These are phyloP conservation scores for Myiothlypis coronata DNA, from an alignment of 2,797 vertebrate species.

Conservation along the genomic window DNA sequence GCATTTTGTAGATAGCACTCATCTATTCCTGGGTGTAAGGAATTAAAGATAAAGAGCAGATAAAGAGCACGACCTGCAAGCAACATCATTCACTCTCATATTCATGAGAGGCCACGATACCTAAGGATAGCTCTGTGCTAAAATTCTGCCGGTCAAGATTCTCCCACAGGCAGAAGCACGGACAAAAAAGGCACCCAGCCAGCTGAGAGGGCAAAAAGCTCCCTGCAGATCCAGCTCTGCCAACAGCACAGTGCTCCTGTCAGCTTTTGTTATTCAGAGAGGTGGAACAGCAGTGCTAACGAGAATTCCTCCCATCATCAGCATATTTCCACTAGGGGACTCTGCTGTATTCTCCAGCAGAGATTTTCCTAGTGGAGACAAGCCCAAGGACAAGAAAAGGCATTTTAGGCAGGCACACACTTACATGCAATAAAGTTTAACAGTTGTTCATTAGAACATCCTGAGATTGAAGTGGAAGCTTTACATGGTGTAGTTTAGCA, in stretches of 20 bases:
- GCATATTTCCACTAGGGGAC: conserved; percentile 14
- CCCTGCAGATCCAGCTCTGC: not conserved
- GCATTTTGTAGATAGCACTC: not conserved
- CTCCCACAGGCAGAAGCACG: not conserved
- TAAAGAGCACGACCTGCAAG: not conserved
- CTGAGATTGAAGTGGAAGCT: not conserved
- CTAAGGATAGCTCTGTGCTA: not conserved
- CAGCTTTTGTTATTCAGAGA: not conserved
- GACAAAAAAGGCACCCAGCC: conserved; percentile 18
- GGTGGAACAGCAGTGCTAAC: not conserved
- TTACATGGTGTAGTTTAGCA: not conserved
- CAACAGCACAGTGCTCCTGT: not conserved
- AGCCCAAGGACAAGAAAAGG: not conserved
- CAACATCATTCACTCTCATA: not conserved
- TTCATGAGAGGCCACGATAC: not conserved
- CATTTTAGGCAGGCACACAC: not conserved
- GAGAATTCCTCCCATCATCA: not conserved
- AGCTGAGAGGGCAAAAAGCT: not conserved
- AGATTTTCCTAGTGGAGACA: not conserved
- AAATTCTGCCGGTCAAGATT: not conserved
- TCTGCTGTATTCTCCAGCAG: not conserved
- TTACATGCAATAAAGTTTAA: not conserved
- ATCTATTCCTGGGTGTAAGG: not conserved
- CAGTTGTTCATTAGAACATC: not conserved
- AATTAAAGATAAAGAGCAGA: not conserved